phyloP scores from a whole-genome alignment of 2,113 vertebrate genomes.

The Odocoileus hemionus region DNA sequence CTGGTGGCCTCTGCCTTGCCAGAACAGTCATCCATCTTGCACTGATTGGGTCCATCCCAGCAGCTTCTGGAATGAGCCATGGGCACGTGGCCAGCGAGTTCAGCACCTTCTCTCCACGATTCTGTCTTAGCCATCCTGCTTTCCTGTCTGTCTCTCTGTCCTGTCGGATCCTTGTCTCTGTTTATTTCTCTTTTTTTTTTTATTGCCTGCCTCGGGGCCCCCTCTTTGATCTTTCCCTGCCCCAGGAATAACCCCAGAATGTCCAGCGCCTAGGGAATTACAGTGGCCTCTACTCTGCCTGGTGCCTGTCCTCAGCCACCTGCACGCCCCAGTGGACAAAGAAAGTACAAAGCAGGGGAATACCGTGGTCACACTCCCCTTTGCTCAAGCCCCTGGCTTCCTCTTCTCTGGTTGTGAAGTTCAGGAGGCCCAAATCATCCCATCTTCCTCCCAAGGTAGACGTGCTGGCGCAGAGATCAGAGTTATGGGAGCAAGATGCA shows the following conservation, averaged over 20 bases:
- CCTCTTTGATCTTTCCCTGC: not conserved
- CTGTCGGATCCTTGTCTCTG: not conserved
- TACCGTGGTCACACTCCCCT: not conserved
- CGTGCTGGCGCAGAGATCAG: not conserved
- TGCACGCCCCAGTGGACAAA: not conserved
- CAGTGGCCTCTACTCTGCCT: not conserved
- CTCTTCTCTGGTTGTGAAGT: not conserved
- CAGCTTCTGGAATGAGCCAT: not conserved
- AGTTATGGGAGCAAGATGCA: not conserved
- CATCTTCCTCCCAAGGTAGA: not conserved
- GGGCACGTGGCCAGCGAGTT: constrained; percentile 18
- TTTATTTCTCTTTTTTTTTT: not conserved
- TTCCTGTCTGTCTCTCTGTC: not conserved
- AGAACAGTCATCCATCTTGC: constrained; percentile 7
- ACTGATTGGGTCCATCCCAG: constrained; percentile 37
- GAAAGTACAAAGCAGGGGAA: not conserved
- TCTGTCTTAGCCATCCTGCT: not conserved
- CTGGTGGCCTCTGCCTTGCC: not conserved
- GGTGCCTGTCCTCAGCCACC: not conserved
- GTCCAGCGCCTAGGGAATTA: not conserved
- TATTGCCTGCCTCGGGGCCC: not conserved
- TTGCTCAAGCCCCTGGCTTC: not conserved
- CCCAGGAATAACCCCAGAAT: not conserved
- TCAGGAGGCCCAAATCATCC: not conserved
- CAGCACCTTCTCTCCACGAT: not conserved